A percentile compares a stretch with the other conserved stretches of the same genome.
Evolutionary conservation across 1,140 invertebrate species (phyloP).

Genomic region (Anastrepha obliqua): DNA sequence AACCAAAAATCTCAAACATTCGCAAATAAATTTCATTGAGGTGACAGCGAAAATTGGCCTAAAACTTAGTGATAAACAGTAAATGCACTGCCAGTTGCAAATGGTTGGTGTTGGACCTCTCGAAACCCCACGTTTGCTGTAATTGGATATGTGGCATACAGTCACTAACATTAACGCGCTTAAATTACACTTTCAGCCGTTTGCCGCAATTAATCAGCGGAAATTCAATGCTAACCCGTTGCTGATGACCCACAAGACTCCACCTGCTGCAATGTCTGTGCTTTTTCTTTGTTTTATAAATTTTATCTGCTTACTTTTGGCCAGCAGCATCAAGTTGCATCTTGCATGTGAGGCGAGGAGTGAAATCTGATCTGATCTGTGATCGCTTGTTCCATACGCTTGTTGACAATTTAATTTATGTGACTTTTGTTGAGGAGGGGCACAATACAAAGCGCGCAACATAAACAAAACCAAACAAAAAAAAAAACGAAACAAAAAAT

Average conservation of each 20-base stretch:
- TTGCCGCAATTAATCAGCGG: slow-evolving; percentile 41
- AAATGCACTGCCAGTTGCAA: not conserved
- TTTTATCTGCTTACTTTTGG: not conserved
- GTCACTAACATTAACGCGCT: slow-evolving; percentile 10
- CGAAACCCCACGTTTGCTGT: not conserved
- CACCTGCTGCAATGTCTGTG: slow-evolving; percentile 7
- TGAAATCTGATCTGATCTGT: not conserved
- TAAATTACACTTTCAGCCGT: not conserved
- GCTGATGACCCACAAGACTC: not conserved
- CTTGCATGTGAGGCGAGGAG: not conserved
- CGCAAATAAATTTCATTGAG: slow-evolving; percentile 16
- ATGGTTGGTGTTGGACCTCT: not conserved
- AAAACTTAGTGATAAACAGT: not conserved
- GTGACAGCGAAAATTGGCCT: slow-evolving; percentile 17
- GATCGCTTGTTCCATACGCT: slow-evolving; percentile 22
- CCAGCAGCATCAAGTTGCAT: slow-evolving; percentile 14
- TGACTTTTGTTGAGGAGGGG: not conserved
- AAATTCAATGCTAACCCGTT: not conserved
- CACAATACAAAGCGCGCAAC: not conserved
- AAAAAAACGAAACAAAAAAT: not conserved
- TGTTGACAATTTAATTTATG: slow-evolving; percentile 53
- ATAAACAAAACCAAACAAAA: not conserved
- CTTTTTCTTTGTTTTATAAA: not conserved
- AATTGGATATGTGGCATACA: not conserved
- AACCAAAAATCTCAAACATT: not conserved